Conservation (phyloP, 2,797 vertebrate species). For the Peromyscus eremicus region DNA sequence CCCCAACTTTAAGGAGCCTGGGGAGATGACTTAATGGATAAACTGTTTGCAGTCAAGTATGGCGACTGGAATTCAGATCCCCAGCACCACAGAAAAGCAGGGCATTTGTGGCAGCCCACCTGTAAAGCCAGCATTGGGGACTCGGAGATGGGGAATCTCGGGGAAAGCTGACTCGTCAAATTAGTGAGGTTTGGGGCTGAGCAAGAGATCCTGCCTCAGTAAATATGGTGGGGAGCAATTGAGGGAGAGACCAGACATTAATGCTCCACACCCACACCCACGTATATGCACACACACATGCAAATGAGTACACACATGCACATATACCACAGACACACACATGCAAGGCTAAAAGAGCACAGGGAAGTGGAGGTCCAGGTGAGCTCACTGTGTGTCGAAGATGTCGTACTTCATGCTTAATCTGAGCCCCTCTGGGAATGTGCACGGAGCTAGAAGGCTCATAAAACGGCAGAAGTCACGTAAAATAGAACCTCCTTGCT, state of each 20-base stretch:
- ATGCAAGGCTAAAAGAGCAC: not conserved
- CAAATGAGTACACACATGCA: no score
- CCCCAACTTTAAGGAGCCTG: not conserved
- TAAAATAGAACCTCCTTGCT: not conserved
- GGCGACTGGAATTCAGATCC: no score
- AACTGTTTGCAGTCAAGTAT: not conserved
- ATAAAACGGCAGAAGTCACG: not conserved
- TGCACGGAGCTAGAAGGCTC: not conserved
- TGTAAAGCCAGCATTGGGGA: not conserved
- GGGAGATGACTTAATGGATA: not conserved
- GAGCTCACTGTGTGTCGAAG: not conserved
- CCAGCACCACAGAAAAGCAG: not conserved
- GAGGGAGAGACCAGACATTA: not conserved
- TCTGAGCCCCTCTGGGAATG: not conserved
- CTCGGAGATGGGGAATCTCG: not conserved
- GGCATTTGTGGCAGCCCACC: not conserved
- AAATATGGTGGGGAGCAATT: not conserved
- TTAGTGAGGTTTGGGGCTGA: not conserved
- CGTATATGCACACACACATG: no score
- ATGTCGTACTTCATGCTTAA: not conserved
- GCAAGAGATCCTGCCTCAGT: not conserved
- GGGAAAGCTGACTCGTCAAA: not conserved
- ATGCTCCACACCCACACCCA: no score
- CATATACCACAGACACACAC: not conserved
- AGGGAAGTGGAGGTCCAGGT: not conserved